Conservation (phyloP, 2,113 vertebrate genomes). For the human (Homo sapiens) region GRCh38 chr5:52038501-52039000, state of each 20-base stretch:
- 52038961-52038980: conserved; percentile 38
- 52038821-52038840: background rate
- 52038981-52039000: conserved; percentile 2
- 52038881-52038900: background rate
- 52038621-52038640: background rate
- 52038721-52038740: background rate
- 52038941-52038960: conserved; percentile 41
- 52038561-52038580: background rate
- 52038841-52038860: background rate
- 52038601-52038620: background rate
- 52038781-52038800: background rate
- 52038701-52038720: background rate
- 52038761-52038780: conserved; percentile 32
- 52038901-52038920: conserved; percentile 31
- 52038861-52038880: conserved; percentile 22
- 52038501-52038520: background rate
- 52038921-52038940: conserved; percentile 17
- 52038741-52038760: background rate
- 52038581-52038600: background rate
- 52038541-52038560: background rate
- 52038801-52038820: conserved; percentile 9
- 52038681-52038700: background rate
- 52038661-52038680: background rate
- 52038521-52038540: background rate
- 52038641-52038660: background rate